These are phyloP conservation scores for Oncorhynchus mykiss DNA, from an alignment of 2,113 vertebrate genomes.

Conservation along the genomic window DNA sequence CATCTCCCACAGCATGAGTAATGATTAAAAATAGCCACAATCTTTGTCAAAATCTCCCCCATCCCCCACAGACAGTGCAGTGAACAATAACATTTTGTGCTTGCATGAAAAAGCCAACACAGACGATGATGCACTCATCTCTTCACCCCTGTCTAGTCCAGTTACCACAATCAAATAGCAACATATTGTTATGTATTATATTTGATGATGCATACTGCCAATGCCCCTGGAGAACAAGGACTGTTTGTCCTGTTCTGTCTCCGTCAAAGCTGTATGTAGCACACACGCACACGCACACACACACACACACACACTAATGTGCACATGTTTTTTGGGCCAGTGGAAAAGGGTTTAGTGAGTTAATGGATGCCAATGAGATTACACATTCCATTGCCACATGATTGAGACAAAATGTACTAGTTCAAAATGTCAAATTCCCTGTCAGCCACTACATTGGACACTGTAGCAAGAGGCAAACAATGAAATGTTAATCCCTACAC, in stretches of 20 bases:
- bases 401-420: neutral
- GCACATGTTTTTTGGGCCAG: neutral
- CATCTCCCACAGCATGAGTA: constrained; percentile 52
- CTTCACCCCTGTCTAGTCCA: neutral
- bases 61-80: constrained; percentile 37
- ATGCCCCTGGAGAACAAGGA: neutral
- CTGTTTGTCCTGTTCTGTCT: constrained; percentile 6
- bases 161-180: neutral
- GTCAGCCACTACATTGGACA: neutral
- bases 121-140: neutral
- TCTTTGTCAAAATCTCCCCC: constrained; percentile 54
- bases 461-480: neutral
- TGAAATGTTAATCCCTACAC: neutral
- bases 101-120: constrained; percentile 8
- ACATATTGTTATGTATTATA: neutral
- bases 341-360: constrained; percentile 17
- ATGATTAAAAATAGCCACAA: constrained; percentile 59
- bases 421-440: neutral
- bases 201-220: constrained; percentile 8
- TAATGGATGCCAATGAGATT: constrained; percentile 21
- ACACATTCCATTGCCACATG: constrained; percentile 25
- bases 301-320: neutral
- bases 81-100: constrained; percentile 42
- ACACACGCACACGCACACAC: neutral
- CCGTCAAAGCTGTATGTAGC: neutral